Evolutionary conservation across 2,888 invertebrate species (phyloP), one percentile per base, ranked within the genome.

Genomic region (Papilio protenor): DNA sequence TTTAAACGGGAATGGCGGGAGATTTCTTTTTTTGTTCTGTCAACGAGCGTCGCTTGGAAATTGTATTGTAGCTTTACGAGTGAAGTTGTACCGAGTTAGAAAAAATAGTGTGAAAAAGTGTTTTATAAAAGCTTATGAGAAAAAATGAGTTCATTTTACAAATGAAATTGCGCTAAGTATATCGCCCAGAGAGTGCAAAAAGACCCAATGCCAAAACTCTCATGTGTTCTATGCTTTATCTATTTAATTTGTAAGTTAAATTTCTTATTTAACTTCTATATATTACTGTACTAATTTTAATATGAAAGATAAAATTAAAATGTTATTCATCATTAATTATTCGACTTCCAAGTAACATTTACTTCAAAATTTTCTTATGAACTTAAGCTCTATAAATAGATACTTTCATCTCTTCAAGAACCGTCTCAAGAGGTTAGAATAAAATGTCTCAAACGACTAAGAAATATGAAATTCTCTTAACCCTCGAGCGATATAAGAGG

Each of bases 391-490:
- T 33, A 18, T 64, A 64, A 18, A 64, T 64, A 33, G 33, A 64
- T 40, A 64, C 18, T 40, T 66, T 66, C 27, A 61, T 61, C 27
- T 23, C 27, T 64, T 66, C 40, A 66, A 66, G 66, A 40, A 8
- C 66, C 66, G 66, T 66, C 66, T 66, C 66, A 33, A 66, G 66
- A 18, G 40, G 66, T 66, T 66, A 40, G 40, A 40, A 40, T 18
- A 66, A 64, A 66, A n/a, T 66, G n/a, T 66, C 66, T n/a, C 40
- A 27, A 40, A 40, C 40, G 66, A n/a, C 66, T 66, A 66, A 18
- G 66, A 66, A 66, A 66, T 66, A 40, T 66, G 64, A 40, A 66
- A 66, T 66, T 66, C 40, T 40, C 27, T 33, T 11, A n/a, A 33
- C n/a, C 18, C 64, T 66, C 66, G 11, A 66, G 66, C 40, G 40